Evolutionary conservation across 37 sponge, comb jelly and placozoan species (phyloP), one percentile per base, ranked within the genome.

Genomic region (Eunapius fragilis): DNA sequence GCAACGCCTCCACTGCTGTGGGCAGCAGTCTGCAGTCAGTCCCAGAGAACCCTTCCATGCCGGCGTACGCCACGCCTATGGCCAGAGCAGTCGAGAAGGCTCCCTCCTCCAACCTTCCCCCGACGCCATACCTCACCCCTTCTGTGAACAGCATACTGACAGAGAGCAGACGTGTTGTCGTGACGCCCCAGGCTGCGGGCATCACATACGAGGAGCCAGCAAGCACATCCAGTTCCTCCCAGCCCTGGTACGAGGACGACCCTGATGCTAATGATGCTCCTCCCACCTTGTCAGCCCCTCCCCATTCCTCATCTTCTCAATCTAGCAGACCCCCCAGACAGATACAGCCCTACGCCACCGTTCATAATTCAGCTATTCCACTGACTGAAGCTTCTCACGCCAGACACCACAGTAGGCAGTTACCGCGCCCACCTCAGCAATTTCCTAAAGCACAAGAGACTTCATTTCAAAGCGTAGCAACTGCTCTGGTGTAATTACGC

Each of bases 301-400:
- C 2, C 58, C 58, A 12, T 58, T 1, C 58, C 14, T 13, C 58
- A 13, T 58, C 58, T 58, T 58, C 17, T 58, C 58, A 58, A 17
- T 58, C 58, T 2, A 38, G 47, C 6, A 47, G 78, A 24, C 26
- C 27, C 25, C 38, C 47, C 13, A 28, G 28, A 25, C 58, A 78
- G 3, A 78, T 78, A 37, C 78, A 78, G 47, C 78, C 78, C 25
- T 78, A 78, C 27, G 78, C 78, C 26, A 37, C 25, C 19, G 49
- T 78, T 47, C 78, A 38, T 3, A 78, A 78, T 48, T 78, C 78
- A 78, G 78, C 78, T 25, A 78, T 78, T 7, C 78, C 78, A 34
- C 36, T n/a, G 14, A 58, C 19, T 58, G 58, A 19, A 11, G 19
- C 58, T 11, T 19, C 58, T 19, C 58, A 17, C 19, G 58, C 17